Conservation (phyloP, 1,140 invertebrate species). For the Rhyzopertha dominica region DNA sequence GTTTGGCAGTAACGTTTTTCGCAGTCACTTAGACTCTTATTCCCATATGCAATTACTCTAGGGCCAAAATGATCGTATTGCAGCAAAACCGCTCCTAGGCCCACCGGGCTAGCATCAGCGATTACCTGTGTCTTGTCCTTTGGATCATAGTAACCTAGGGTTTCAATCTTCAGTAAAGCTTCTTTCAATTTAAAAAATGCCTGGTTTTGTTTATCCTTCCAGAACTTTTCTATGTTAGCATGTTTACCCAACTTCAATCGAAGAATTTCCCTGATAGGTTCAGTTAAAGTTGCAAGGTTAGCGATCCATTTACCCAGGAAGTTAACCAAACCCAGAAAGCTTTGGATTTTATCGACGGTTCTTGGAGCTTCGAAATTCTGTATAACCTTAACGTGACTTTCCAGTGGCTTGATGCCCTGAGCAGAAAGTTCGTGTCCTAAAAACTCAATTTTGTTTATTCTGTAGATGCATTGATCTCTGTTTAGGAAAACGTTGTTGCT, state of each 20-base stretch:
- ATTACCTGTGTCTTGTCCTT: conserved; percentile 37
- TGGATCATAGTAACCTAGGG: conserved; percentile 48
- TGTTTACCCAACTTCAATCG: conserved; percentile 16
- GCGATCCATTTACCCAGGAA: conserved; percentile 35
- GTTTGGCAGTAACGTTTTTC: too few species aligned
- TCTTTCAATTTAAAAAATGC: conserved; percentile 9
- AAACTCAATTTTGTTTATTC: conserved; percentile 6
- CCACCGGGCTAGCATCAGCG: conserved; percentile 46
- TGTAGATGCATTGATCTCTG: conserved; percentile 25
- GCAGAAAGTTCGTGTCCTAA: neutral
- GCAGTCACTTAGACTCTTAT: too few species aligned
- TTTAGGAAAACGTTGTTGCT: conserved; percentile 27
- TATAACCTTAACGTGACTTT: neutral
- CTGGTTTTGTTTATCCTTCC: neutral
- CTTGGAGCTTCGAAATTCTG: too few species aligned
- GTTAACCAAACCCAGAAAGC: conserved; percentile 9
- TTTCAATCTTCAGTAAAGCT: conserved; percentile 15
- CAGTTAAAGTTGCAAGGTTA: conserved; percentile 30
- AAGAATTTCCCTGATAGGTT: conserved; percentile 31
- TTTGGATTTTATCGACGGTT: too few species aligned
- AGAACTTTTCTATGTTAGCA: neutral
- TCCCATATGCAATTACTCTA: conserved; percentile 10
- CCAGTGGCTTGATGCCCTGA: neutral
- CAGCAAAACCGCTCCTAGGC: conserved; percentile 39
- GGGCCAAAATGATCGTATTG: conserved; percentile 7